A percentile compares a stretch with the other conserved stretches of the same genome.
These are phyloP conservation scores for Engystomops pustulosus DNA, from an alignment of 2,113 vertebrate genomes.

Conservation along the genomic window DNA sequence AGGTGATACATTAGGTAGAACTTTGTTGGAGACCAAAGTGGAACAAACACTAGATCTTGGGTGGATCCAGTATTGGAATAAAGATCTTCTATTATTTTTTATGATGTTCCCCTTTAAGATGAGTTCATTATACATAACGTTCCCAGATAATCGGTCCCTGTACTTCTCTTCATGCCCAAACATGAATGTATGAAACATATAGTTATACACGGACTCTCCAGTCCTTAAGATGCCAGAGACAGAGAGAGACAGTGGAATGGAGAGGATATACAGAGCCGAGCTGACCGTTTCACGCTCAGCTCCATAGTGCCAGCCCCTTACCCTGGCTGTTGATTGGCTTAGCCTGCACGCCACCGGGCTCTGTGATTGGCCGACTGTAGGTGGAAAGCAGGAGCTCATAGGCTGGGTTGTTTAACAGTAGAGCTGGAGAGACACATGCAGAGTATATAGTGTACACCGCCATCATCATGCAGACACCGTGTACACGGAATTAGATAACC, in stretches of 20 bases:
- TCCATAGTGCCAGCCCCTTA: conserved; percentile 65
- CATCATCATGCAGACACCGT: conserved; percentile 31
- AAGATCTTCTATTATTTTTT: too few relatives aligned
- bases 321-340: conserved; percentile 78
- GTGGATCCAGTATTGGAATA: too few relatives aligned
- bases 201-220: conserved; percentile 58
- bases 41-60: too few relatives aligned
- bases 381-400: conserved; percentile 91
- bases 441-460: conserved; percentile 56
- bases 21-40: too few relatives aligned
- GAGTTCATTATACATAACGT: not conserved
- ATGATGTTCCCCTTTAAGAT: not conserved
- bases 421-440: conserved; percentile 74
- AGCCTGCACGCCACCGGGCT: conserved; percentile 69
- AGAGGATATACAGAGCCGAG: conserved; percentile 51
- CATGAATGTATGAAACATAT: conserved; percentile 51
- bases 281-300: conserved; percentile 41
- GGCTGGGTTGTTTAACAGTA: conserved; percentile 94
- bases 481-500: conserved; percentile 28
- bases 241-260: conserved; percentile 47
- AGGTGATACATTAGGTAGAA: too few relatives aligned
- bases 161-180: not conserved
- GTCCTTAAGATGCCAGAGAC: conserved; percentile 60
- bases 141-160: not conserved
- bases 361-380: conserved; percentile 78